Evolutionary conservation across 2,888 invertebrate species (phyloP).

Genomic region (Epirrhoe tristata): DNA sequence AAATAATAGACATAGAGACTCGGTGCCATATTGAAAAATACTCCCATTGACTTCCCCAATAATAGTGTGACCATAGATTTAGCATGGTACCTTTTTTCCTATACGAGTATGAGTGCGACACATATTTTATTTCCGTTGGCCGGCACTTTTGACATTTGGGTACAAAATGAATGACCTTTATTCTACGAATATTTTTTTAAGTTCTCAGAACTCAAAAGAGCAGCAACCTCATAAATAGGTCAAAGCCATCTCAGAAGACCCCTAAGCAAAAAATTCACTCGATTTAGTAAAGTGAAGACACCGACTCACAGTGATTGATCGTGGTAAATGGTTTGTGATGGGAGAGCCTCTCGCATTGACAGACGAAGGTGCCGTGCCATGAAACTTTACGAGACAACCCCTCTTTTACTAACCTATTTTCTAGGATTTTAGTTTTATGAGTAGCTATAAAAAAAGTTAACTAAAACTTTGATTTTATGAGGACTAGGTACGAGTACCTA

Average conservation of each 20-base stretch:
- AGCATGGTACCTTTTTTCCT: no score
- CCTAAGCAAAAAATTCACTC: slow-evolving; percentile 61
- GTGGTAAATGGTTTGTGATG: slow-evolving; percentile 73
- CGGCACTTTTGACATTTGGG: no score
- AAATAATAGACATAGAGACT: no score
- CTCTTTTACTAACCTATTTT: slow-evolving; percentile 38
- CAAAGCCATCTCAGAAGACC: not conserved
- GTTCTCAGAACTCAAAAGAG: not conserved
- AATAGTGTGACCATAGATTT: no score
- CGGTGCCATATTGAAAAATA: no score
- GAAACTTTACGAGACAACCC: slow-evolving; percentile 65
- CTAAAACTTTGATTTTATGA: slow-evolving; percentile 14
- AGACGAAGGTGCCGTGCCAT: slow-evolving; percentile 61
- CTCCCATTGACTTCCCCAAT: no score
- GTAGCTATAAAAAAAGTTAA: not conserved
- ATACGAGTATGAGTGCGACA: no score
- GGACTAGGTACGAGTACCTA: not conserved
- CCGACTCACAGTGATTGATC: slow-evolving; percentile 70
- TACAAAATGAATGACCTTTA: not conserved
- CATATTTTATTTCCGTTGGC: no score
- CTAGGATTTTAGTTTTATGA: slow-evolving; percentile 6
- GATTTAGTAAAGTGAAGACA: slow-evolving; percentile 70
- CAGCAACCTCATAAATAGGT: not conserved
- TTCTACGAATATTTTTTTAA: not conserved
- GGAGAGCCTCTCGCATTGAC: slow-evolving; percentile 49